Base-by-base conservation (phyloP, 2,113 vertebrate species). In the Natator depressus region DNA sequence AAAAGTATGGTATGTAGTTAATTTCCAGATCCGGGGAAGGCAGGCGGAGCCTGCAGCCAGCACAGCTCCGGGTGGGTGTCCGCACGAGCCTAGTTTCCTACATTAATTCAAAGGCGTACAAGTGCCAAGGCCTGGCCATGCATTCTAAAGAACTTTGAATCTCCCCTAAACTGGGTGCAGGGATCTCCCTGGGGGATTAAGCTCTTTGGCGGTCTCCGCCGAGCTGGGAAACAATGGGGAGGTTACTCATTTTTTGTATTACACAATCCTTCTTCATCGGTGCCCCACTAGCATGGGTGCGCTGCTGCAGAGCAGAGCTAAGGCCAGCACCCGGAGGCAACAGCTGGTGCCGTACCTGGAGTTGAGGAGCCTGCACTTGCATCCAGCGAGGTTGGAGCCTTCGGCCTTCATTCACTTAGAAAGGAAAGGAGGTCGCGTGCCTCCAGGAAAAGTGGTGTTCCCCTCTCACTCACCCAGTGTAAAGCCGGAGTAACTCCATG, bases 11-110 rank as follows among this genome's bases (percentile, higher is more conserved):
- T 46, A 88, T 5, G 85, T 83, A 89, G 95, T 96, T 97, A 93
- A 97, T 98, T 96, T 95, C 87, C 80, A 78, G 85, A 35, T 31
- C 10, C 8, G 72, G 81, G 89, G 78, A 89, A 80, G 20, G 1
- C 27, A 42, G 55, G 75, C 27, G 10, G 1, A 0, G 17, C 7
- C 4, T 3, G 16, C 25, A 19, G 55, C n/a, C 83, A 8, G 1
- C 11, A 2, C 31, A 13, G 20, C 79, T 7, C 80, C 75, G 87
- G 90, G 62, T 24, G 42, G 0, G 2, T 35, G 82, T 49, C 9
- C 31, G 29, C 79, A 3, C 1, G 46, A 8, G 7, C 82, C 51
- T 38, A 29, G 79, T 2, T 89, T 27, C 13, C n/a, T 16, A 3
- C 35, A 1, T 11, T 4, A 42, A 11, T 2, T 54, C 88, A n/a